Conservation (phyloP, 2,888 invertebrate species). For the Brachynemurus nebulosus region DNA sequence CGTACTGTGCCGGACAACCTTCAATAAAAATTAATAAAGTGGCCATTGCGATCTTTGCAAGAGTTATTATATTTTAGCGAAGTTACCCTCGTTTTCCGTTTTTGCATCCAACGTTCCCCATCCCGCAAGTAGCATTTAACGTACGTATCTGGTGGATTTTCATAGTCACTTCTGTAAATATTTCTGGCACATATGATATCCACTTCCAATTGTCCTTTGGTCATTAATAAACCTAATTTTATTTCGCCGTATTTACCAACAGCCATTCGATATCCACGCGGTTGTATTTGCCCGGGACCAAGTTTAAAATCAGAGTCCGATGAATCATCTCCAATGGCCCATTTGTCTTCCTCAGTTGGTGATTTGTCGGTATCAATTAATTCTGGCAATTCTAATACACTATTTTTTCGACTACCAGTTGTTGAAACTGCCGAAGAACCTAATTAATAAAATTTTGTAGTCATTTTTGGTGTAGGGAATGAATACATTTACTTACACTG, state of each 20-base stretch:
- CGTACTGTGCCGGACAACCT: constrained; percentile 59
- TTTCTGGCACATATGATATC: constrained; percentile 64
- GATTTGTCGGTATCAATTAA: constrained; percentile 37
- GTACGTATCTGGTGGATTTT: constrained; percentile 75
- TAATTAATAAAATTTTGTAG: background rate
- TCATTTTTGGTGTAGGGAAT: too few relatives aligned
- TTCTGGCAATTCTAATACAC: constrained; percentile 41
- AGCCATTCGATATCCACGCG: constrained; percentile 54
- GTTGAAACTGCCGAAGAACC: constrained; percentile 29
- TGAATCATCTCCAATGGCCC: constrained; percentile 4
- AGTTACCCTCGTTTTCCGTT: constrained; percentile 64
- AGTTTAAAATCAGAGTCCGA: constrained; percentile 29
- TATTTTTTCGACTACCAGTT: constrained; percentile 38
- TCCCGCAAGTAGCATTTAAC: constrained; percentile 87
- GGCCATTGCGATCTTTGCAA: too few relatives aligned
- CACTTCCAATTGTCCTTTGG: constrained; percentile 83
- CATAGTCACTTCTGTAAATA: constrained; percentile 52
- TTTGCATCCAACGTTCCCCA: constrained; percentile 77
- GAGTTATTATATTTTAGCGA: too few relatives aligned
- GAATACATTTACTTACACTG: too few relatives aligned
- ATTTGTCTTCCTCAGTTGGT: constrained; percentile 36
- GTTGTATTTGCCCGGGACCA: constrained; percentile 72
- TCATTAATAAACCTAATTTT: constrained; percentile 75
- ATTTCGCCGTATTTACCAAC: constrained; percentile 64
- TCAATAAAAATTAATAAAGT: background rate